Evolutionary conservation across 2,888 invertebrate genomes (phyloP).

Genomic region (Halictus quadricinctus): DNA sequence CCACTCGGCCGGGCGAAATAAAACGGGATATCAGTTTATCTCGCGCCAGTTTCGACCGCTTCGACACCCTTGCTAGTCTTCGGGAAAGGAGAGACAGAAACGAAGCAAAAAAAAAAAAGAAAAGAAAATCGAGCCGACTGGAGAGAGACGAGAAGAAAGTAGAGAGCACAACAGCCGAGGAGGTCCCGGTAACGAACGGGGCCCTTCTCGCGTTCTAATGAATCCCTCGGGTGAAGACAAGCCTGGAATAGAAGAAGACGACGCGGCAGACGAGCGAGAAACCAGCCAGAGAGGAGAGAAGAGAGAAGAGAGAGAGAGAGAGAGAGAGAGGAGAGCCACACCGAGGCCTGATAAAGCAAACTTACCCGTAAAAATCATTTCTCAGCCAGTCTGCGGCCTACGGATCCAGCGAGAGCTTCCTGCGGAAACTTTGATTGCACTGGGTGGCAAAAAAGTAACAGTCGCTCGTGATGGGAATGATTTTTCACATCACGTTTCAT

Average conservation of each 20-base stretch:
- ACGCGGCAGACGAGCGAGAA: neutral
- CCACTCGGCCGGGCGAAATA: conserved; percentile 19
- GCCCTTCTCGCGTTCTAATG: conserved; percentile 61
- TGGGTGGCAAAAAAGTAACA: neutral
- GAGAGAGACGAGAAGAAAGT: neutral
- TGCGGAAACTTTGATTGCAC: conserved; percentile 25
- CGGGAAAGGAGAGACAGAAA: conserved; percentile 4
- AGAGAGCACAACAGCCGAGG: conserved; percentile 28
- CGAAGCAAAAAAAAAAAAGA: neutral
- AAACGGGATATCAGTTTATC: conserved; percentile 56
- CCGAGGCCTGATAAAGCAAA: conserved; percentile 60
- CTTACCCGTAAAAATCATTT: conserved; percentile 73
- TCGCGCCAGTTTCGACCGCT: conserved; percentile 32
- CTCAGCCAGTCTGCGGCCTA: conserved; percentile 13
- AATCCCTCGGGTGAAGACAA: conserved; percentile 50
- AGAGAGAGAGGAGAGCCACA: neutral
- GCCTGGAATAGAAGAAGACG: neutral
- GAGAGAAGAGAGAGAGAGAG: neutral
- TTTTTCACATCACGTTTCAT: neutral
- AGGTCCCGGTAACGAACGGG: conserved; percentile 53
- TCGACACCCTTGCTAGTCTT: neutral
- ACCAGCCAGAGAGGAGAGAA: neutral
- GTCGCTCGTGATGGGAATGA: neutral
- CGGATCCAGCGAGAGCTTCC: conserved; percentile 24
- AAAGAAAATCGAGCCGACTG: neutral